phyloP scores from a whole-genome alignment of 1,140 invertebrate species.

The Magallana ariakensis region DNA sequence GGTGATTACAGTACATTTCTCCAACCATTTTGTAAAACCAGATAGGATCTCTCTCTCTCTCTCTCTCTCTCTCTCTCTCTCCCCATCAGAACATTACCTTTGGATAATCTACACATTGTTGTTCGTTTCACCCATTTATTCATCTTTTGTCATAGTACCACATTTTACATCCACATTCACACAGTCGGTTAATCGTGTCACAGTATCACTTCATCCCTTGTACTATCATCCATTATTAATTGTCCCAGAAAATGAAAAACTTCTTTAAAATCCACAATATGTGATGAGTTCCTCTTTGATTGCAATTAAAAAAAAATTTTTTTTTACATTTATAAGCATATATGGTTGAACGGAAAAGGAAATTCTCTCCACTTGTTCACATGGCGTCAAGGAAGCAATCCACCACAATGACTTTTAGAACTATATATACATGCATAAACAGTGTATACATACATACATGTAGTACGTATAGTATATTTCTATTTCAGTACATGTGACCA shows the following conservation, averaged over 20 bases:
- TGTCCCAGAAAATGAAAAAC: no score
- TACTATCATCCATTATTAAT: no score
- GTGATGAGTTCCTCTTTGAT: no score
- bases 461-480: no score
- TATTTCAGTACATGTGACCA: no score
- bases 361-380: neutral
- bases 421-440: neutral
- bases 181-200: neutral
- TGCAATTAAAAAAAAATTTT: no score
- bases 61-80: no score
- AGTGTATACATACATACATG: no score
- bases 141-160: constrained; percentile 1
- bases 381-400: constrained; percentile 15
- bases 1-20: no score
- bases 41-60: no score
- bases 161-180: neutral
- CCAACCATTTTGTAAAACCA: no score
- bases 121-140: constrained; percentile 32
- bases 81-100: neutral
- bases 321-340: neutral
- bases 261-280: no score
- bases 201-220: neutral
- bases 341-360: constrained; percentile 22
- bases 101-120: constrained; percentile 17
- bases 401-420: neutral